These are phyloP conservation scores for Formica selysi DNA, from an alignment of 1,140 invertebrate genomes.

Conservation along the genomic window DNA sequence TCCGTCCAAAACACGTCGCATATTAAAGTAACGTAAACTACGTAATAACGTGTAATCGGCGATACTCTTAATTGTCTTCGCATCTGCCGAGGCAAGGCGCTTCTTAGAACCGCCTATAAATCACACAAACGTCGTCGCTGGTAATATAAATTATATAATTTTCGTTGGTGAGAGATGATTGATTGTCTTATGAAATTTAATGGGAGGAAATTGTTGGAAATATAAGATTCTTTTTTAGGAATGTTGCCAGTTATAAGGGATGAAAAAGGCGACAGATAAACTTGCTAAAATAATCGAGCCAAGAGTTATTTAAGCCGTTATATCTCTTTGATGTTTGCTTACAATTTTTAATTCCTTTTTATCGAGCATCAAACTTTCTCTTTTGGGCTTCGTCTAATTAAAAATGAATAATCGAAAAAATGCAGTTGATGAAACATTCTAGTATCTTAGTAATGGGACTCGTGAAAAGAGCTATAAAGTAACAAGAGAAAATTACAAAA, in stretches of 20 bases:
- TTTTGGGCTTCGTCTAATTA: not conserved
- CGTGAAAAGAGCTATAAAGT: slow-evolving; percentile 16
- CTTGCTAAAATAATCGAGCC: slow-evolving; percentile 9
- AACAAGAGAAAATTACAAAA: slow-evolving; percentile 29
- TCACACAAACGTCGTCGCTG: slow-evolving; percentile 6
- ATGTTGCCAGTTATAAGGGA: not conserved
- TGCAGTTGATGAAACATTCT: not conserved
- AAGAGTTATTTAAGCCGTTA: not conserved
- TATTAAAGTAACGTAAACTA: not conserved
- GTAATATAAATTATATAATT: slow-evolving; percentile 46
- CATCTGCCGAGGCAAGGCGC: not conserved
- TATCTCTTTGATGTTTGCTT: not conserved
- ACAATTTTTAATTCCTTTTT: not conserved
- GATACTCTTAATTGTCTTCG: slow-evolving; percentile 9
- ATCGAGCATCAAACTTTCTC: not conserved
- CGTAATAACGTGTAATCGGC: not conserved
- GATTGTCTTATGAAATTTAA: slow-evolving; percentile 32
- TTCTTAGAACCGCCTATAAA: not conserved
- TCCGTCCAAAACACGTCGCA: slow-evolving; percentile 5
- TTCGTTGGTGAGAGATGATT: slow-evolving; percentile 19
- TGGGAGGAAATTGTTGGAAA: slow-evolving; percentile 19
- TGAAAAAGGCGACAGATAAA: not conserved
- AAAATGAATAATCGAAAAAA: slow-evolving; percentile 10
- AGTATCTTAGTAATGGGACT: slow-evolving; percentile 2
- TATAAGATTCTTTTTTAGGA: slow-evolving; percentile 21